These are phyloP conservation scores for Drosophila takahashii DNA, from an alignment of 1,140 invertebrate species.

Conservation along the genomic window DNA sequence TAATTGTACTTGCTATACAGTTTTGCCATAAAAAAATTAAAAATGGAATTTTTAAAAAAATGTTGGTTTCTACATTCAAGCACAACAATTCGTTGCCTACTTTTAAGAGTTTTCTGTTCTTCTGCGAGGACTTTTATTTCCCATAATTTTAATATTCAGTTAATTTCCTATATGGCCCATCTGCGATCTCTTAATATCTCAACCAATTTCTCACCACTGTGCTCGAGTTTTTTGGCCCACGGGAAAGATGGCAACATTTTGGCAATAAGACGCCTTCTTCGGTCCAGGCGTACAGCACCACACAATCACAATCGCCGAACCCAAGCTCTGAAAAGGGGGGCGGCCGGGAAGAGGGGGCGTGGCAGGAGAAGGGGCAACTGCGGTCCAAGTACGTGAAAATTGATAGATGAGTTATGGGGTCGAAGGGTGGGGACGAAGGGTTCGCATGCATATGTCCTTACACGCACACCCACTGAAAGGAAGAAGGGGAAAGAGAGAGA, in stretches of 20 bases:
- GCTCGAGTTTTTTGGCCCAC: constrained; percentile 11
- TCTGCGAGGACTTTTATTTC: too few species aligned
- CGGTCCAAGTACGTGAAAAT: constrained; percentile 83
- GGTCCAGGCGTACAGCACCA: constrained; percentile 57
- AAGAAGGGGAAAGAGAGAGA: constrained; percentile 7
- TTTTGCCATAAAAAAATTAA: too few species aligned
- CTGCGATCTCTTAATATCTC: background rate
- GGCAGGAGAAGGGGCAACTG: constrained; percentile 50
- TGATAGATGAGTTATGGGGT: constrained; percentile 84
- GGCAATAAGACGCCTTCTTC: constrained; percentile 77
- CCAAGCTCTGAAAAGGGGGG: constrained; percentile 4
- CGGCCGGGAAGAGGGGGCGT: background rate
- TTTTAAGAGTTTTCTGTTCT: background rate
- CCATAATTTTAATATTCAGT: background rate
- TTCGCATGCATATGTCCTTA: constrained; percentile 76
- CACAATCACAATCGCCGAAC: constrained; percentile 25
- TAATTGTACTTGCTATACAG: too few species aligned
- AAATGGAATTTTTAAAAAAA: too few species aligned
- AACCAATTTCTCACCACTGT: constrained; percentile 45
- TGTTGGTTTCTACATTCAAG: too few species aligned
- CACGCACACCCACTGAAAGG: constrained; percentile 45
- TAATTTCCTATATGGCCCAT: background rate
- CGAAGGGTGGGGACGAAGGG: constrained; percentile 43
- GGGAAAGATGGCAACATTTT: constrained; percentile 67
- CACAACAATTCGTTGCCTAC: too few species aligned